phyloP scores from a whole-genome alignment of 1,140 invertebrate genomes.

The Zaprionus africanus region DNA sequence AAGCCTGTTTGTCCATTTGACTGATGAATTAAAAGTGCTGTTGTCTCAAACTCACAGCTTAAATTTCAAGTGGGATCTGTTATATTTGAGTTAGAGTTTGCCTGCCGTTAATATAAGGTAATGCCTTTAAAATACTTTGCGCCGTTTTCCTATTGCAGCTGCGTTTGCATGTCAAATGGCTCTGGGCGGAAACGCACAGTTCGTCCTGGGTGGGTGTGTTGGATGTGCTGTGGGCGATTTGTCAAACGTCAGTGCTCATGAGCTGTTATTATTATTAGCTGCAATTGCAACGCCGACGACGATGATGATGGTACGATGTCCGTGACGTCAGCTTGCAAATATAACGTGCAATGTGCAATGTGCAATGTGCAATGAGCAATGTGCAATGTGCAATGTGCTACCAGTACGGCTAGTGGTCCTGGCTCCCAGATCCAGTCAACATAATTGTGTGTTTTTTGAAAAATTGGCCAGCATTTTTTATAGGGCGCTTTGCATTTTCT shows the following conservation, averaged over 20 bases:
- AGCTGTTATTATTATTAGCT: conserved; percentile 81
- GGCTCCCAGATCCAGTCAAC: conserved; percentile 49
- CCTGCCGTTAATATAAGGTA: conserved; percentile 53
- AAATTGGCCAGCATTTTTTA: conserved; percentile 73
- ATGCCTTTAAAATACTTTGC: conserved; percentile 43
- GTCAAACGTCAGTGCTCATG: conserved; percentile 79
- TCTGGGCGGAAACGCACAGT: conserved; percentile 39
- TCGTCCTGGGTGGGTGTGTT: background rate
- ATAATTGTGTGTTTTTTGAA: conserved; percentile 67
- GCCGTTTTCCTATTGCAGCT: conserved; percentile 22
- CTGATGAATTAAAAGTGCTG: conserved; percentile 34
- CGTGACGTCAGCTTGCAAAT: conserved; percentile 22
- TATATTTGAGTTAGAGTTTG: conserved; percentile 17
- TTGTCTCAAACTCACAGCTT: conserved; percentile 10
- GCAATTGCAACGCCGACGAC: conserved; percentile 50
- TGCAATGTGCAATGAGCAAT: conserved; percentile 11
- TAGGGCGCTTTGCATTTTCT: conserved; percentile 76
- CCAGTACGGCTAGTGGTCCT: conserved; percentile 24
- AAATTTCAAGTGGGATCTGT: background rate
- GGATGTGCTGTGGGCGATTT: conserved; percentile 46
- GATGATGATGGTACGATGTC: conserved; percentile 45
- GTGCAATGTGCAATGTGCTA: conserved; percentile 17
- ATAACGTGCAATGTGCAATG: conserved; percentile 10
- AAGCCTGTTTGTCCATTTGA: conserved; percentile 52
- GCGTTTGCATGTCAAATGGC: conserved; percentile 69